These are phyloP conservation scores for Clistopyga incitator DNA, from an alignment of 2,888 invertebrate species.

Conservation along the genomic window DNA sequence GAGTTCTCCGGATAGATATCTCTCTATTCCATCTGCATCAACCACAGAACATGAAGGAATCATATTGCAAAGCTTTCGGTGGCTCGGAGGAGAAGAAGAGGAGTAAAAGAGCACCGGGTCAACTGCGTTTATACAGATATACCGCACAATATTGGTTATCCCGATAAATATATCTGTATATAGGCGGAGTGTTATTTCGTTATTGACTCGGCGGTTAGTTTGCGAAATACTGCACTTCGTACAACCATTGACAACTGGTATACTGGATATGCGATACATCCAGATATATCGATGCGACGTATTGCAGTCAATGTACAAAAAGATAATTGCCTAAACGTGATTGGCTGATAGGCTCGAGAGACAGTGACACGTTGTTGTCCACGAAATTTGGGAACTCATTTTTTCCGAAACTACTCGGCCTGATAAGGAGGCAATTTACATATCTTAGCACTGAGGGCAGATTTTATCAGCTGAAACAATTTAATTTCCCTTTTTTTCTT, in stretches of 20 bases:
- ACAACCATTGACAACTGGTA: conserved; percentile 11
- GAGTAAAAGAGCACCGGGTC: conserved; percentile 32
- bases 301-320: background rate
- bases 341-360: too few relatives aligned
- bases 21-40: conserved; percentile 54
- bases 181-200: conserved; percentile 19
- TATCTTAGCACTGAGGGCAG: too few relatives aligned
- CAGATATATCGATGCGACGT: conserved; percentile 4
- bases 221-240: conserved; percentile 8
- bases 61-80: conserved; percentile 44
- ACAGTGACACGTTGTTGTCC: too few relatives aligned
- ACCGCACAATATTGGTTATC: background rate
- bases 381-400: too few relatives aligned
- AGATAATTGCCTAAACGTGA: too few relatives aligned
- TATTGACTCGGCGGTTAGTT: conserved; percentile 43
- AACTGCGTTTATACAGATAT: conserved; percentile 20
- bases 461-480: too few relatives aligned
- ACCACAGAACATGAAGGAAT: conserved; percentile 50
- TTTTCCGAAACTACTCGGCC: too few relatives aligned
- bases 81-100: background rate
- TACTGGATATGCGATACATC: conserved; percentile 1
- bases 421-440: too few relatives aligned
- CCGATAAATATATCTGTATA: background rate
- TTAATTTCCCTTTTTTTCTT: too few relatives aligned
- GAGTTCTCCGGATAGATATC: conserved; percentile 57